These are phyloP conservation scores for Branchipolynoe longqiensis DNA, from an alignment of 2,888 invertebrate species.

Conservation along the genomic window DNA sequence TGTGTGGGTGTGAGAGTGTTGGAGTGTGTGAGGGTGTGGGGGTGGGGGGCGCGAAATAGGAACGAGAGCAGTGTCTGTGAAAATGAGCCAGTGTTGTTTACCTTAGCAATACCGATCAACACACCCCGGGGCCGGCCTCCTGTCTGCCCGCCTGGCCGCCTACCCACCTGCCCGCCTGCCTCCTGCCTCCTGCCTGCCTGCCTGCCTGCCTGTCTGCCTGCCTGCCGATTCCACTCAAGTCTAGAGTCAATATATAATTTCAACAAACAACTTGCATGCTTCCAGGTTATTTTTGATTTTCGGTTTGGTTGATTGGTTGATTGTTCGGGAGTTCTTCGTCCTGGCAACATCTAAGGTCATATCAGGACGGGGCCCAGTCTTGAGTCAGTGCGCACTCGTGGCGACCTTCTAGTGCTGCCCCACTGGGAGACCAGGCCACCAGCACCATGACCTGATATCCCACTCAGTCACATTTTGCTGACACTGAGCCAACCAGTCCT, in stretches of 20 bases:
- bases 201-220: background rate
- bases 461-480: too few relatives aligned
- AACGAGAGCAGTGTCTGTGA: constrained; percentile 7
- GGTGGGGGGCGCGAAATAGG: background rate
- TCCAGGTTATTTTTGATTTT: constrained; percentile 21
- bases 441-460: too few relatives aligned
- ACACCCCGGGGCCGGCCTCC: background rate
- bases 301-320: background rate
- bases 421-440: too few relatives aligned
- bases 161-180: constrained; percentile 2
- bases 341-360: too few relatives aligned
- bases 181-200: background rate
- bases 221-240: constrained; percentile 10
- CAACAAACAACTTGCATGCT: constrained; percentile 21
- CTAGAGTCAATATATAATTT: constrained; percentile 44
- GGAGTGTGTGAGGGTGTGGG: too few relatives aligned
- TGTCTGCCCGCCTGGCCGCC: background rate
- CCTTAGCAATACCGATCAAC: constrained; percentile 48
- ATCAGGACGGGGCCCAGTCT: too few relatives aligned
- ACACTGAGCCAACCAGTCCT: too few relatives aligned
- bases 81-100: constrained; percentile 4
- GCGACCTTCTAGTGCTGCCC: too few relatives aligned
- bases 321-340: too few relatives aligned
- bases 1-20: too few relatives aligned
- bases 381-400: too few relatives aligned